Percentiles rank a stretch among this genome's conserved stretches.
Conservation (phyloP, 35 echinoderm and acorn worm genomes). For the Eucidaris tribuloides region DNA sequence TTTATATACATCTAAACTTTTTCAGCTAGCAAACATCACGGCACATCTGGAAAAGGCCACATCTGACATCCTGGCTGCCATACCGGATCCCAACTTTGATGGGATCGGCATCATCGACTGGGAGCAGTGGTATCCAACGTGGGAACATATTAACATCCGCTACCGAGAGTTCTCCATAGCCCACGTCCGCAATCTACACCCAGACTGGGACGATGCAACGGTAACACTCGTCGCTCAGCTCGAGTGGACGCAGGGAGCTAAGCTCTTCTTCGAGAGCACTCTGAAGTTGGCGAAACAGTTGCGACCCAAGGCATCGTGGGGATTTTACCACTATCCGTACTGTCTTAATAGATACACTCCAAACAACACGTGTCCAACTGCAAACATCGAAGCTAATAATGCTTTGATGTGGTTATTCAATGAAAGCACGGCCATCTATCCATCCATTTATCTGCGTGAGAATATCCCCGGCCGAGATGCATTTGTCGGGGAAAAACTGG, state of each 20-base stretch:
- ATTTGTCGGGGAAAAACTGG: neutral
- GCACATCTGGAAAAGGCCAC: conserved; percentile 68
- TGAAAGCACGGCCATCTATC: conserved; percentile 61
- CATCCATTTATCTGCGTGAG: conserved; percentile 62
- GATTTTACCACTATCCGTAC: conserved; percentile 85
- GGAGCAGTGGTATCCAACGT: conserved; percentile 68
- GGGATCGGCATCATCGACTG: conserved; percentile 79
- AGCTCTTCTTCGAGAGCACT: conserved; percentile 62
- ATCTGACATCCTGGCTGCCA: conserved; percentile 30
- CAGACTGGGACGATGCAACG: conserved; percentile 35
- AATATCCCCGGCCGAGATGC: neutral
- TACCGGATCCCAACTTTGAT: conserved; percentile 59
- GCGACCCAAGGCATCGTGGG: conserved; percentile 69
- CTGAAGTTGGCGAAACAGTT: conserved; percentile 53
- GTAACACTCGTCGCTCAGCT: conserved; percentile 46
- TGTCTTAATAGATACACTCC: conserved; percentile 23
- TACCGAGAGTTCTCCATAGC: conserved; percentile 14
- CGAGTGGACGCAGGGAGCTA: conserved; percentile 73
- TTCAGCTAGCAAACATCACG: conserved; percentile 67
- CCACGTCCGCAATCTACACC: conserved; percentile 21
- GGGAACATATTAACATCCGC: neutral
- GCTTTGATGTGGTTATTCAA: conserved; percentile 77
- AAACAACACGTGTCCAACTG: neutral
- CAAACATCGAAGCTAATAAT: conserved; percentile 15
- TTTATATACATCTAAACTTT: too few species aligned